Base-by-base conservation (phyloP, 2,797 vertebrate genomes). In the Notolepis coatsorum region DNA sequence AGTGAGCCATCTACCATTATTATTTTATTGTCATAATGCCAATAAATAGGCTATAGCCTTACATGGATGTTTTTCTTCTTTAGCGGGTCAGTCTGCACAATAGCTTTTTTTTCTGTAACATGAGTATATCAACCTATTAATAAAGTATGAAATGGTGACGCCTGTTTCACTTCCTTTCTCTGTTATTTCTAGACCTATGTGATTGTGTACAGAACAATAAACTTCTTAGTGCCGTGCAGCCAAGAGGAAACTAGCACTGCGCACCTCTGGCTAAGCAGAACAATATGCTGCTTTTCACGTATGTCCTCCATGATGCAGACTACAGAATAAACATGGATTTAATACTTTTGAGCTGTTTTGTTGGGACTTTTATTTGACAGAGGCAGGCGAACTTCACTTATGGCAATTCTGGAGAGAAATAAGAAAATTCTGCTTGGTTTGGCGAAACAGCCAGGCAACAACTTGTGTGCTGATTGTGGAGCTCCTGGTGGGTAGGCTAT, bases 391-490 rank as follows among this genome's bases (percentile, higher is more conserved):
- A 18, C 41, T 61, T 80, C 46, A 86, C 71, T 25, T 59, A 92
- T 92, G 91, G 91, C 90, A 38, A 90, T 65, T 64, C 75, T 84
- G 55, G 95, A 95, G n/a, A 88, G 88, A 82, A 95, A 95, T 75
- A 94, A 94, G 82, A 92, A 82, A 76, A 79, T 92, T 71, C 85
- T 97, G 57, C 77, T 94, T 48, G 93, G 94, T 65, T 82, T 95
- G 82, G 80, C 77, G 50, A 75, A 77, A 39, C 90, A 84, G 70
- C 91, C 91, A 0, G 91, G 86, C 23, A 97, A 96, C 86, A 76
- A 77, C 28, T 9, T 28, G 23, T 97, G 96, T 80, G 95, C 94
- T 0, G 96, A 97, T 84, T 97, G 96, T 77, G 93, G 93, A 45
- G 57, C 81, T n/a, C 71, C 93, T 23, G 94, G 96, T 96, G 75